Evolutionary conservation across 2,797 vertebrate species (phyloP).

Genomic region (Falco peregrinus): DNA sequence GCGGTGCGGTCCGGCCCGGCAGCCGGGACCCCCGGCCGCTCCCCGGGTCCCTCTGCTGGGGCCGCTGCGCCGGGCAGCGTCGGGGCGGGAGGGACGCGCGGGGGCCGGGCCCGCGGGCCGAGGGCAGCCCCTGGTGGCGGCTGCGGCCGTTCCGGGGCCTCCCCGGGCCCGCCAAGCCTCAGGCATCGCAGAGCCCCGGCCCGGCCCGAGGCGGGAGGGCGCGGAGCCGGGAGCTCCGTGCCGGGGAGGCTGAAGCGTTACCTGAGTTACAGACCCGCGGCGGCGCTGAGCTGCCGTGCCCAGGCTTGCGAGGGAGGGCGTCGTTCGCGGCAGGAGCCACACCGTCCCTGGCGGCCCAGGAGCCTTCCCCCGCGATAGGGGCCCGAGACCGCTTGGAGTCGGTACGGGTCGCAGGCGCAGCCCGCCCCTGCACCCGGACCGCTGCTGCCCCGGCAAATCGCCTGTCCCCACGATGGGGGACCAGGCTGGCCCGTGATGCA

Average conservation of each 20-base stretch:
- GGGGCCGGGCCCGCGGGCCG: not conserved
- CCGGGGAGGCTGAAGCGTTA: not conserved
- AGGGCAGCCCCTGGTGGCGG: not conserved
- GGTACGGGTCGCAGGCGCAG: not conserved
- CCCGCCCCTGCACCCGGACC: not conserved
- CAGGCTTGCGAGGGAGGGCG: too few relatives aligned
- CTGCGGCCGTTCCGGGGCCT: too few relatives aligned
- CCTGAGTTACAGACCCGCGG: not conserved
- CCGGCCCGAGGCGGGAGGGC: not conserved
- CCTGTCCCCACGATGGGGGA: too few relatives aligned
- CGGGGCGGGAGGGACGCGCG: not conserved
- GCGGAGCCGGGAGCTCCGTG: not conserved
- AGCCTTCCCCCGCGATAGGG: not conserved
- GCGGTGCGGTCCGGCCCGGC: not conserved
- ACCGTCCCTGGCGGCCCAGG: too few relatives aligned
- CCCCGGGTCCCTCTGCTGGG: slow-evolving; percentile 46
- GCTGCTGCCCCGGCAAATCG: too few relatives aligned
- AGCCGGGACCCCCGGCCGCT: not conserved
- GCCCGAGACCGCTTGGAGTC: not conserved
- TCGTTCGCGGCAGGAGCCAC: not conserved
- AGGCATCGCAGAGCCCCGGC: not conserved
- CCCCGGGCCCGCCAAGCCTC: too few relatives aligned
- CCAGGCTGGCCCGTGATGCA: too few relatives aligned
- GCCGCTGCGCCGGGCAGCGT: not conserved
- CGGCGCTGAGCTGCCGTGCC: too few relatives aligned